Evolutionary conservation across 1,140 invertebrate genomes (phyloP).

Genomic region (Hyposmocoma kahamanoa): DNA sequence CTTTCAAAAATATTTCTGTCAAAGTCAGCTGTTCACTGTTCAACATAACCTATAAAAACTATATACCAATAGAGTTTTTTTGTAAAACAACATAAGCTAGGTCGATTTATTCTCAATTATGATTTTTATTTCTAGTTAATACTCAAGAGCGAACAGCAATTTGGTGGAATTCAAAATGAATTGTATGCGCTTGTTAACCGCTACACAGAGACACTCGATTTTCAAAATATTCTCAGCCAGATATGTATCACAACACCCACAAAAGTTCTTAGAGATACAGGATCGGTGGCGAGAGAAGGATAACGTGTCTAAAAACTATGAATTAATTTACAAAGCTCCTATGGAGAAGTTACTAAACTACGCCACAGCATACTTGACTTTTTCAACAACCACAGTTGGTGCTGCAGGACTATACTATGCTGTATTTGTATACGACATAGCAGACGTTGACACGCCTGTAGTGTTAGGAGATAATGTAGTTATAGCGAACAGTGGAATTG

Average conservation of each 20-base stretch:
- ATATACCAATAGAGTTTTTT: background rate
- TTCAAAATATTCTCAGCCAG: conserved; percentile 25
- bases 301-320: conserved; percentile 40
- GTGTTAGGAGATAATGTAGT: conserved; percentile 45
- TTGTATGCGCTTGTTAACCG: conserved; percentile 29
- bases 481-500: conserved; percentile 46
- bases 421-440: conserved; percentile 35
- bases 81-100: too few relatives aligned
- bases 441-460: conserved; percentile 41
- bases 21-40: too few relatives aligned
- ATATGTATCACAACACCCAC: conserved; percentile 38
- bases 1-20: too few relatives aligned
- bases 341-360: conserved; percentile 47
- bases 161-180: conserved; percentile 24
- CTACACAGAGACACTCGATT: conserved; percentile 14
- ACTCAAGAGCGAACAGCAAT: background rate
- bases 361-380: conserved; percentile 41
- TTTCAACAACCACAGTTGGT: conserved; percentile 36
- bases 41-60: too few relatives aligned
- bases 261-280: conserved; percentile 50
- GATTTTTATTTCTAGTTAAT: background rate
- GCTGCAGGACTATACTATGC: conserved; percentile 38
- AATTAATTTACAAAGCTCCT: conserved; percentile 61
- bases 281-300: conserved; percentile 45
- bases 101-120: background rate